phyloP scores from a whole-genome alignment of 2,113 vertebrate species.

The Engystomops pustulosus region DNA sequence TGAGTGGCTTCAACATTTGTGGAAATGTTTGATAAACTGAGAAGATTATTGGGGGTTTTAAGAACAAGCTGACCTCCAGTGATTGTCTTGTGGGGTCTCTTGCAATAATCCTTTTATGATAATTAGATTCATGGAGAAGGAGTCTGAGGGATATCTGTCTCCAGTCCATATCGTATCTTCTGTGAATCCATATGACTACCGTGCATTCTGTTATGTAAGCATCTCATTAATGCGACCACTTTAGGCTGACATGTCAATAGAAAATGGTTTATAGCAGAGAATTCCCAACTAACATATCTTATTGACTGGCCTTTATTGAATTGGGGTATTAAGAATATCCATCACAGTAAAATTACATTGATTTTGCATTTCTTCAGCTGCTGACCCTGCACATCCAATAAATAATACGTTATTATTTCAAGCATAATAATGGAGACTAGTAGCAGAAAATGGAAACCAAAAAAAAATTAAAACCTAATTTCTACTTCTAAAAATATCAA shows the following conservation, averaged over 20 bases:
- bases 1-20: too few relatives aligned
- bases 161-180: background rate
- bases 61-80: too few relatives aligned
- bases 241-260: constrained; percentile 30
- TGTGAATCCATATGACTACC: background rate
- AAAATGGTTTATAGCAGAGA: constrained; percentile 34
- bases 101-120: too few relatives aligned
- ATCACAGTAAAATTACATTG: constrained; percentile 35
- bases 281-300: constrained; percentile 20
- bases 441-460: background rate
- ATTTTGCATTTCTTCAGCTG: constrained; percentile 18
- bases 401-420: background rate
- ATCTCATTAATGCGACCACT: constrained; percentile 14
- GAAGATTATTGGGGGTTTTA: too few relatives aligned
- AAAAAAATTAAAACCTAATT: background rate
- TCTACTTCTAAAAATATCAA: too few relatives aligned
- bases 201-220: constrained; percentile 22
- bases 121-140: too few relatives aligned
- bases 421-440: background rate
- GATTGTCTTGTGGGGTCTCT: too few relatives aligned
- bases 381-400: background rate
- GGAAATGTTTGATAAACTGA: too few relatives aligned
- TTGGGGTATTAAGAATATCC: constrained; percentile 22
- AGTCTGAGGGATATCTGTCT: background rate
- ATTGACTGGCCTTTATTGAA: constrained; percentile 32